Conservation (phyloP, 2,797 vertebrate species). For the Mionectes olivaceus region DNA sequence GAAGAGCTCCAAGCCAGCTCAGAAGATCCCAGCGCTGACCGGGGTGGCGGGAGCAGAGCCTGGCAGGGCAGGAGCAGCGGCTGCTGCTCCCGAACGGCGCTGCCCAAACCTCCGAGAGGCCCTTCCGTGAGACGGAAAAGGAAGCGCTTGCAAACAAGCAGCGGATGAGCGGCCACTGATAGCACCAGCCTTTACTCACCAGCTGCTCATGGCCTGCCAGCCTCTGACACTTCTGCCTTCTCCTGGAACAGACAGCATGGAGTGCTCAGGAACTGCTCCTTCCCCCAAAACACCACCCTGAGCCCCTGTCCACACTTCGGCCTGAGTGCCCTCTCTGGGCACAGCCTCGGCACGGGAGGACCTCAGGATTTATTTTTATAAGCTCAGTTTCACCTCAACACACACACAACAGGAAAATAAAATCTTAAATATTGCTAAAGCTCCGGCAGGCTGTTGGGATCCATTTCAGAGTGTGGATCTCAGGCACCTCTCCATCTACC, state of each 20-base stretch:
- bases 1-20: neutral
- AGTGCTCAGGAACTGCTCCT: neutral
- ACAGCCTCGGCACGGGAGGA: neutral
- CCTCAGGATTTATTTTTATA: neutral
- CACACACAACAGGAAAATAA: neutral
- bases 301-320: neutral
- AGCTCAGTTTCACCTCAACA: neutral
- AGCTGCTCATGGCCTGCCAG: neutral
- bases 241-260: neutral
- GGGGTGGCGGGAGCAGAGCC: neutral
- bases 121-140: rapidly evolving
- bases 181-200: neutral
- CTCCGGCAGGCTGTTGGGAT: neutral
- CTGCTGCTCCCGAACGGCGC: neutral
- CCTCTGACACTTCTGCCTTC: neutral
- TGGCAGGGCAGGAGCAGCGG: neutral
- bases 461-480: neutral
- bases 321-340: rapidly evolving
- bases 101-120: neutral
- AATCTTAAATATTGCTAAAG: neutral
- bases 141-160: neutral
- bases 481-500: neutral
- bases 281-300: neutral
- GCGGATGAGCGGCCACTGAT: neutral
- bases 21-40: neutral